Percentiles rank a stretch among this genome's conserved stretches.
Conservation (phyloP, 2,888 invertebrate species). For the Adineta ricciae region DNA sequence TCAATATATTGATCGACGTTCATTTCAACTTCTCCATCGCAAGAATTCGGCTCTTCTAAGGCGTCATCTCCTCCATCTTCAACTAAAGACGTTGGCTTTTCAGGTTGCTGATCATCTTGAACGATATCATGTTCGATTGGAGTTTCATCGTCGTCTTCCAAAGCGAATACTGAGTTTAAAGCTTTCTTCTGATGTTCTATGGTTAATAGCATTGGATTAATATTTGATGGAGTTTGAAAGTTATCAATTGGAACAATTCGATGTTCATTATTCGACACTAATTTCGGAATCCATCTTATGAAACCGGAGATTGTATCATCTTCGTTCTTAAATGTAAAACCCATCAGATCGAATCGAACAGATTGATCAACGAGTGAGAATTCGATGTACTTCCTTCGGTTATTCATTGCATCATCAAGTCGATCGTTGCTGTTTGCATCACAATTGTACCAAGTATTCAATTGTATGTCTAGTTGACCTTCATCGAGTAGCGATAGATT, state of each 20-base stretch:
- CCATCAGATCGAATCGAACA: background rate
- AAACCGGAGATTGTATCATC: background rate
- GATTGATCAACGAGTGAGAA: background rate
- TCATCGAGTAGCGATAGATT: background rate
- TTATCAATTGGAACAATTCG: background rate
- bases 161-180: background rate
- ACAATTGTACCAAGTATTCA: background rate
- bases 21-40: no score
- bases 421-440: background rate
- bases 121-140: background rate
- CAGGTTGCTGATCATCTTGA: no score
- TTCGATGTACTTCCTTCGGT: background rate
- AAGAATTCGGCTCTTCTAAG: no score
- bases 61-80: no score
- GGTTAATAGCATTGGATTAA: background rate
- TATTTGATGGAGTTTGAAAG: background rate
- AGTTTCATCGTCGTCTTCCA: background rate
- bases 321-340: background rate
- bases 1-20: no score
- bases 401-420: background rate
- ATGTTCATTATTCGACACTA: background rate
- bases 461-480: background rate
- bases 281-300: constrained; percentile 6
- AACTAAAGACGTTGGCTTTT: no score
- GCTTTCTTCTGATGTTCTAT: background rate